Base-by-base conservation (phyloP, 2,797 vertebrate genomes). In the Luscinia luscinia region DNA sequence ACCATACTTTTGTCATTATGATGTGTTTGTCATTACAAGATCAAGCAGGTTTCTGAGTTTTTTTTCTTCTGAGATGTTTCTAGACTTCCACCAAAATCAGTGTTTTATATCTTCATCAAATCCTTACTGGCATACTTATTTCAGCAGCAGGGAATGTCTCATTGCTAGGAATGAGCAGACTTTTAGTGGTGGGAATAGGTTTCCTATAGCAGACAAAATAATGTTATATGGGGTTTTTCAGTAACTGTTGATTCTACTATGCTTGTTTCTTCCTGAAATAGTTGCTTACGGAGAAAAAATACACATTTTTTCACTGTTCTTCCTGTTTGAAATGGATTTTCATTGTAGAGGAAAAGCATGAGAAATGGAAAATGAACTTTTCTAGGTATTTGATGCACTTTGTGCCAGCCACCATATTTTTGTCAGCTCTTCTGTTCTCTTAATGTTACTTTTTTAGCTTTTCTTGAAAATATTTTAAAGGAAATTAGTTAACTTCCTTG, bases 321-420 rank as follows among this genome's bases (percentile, higher is more conserved):
- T 85, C 24, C 34, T 89, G 11, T 66, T 78, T 67, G 20, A 84
- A 83, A 48, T 66, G 36, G 28, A 40, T 91, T 82, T 85, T 84
- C 2, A 0, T 62, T 32, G 6, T 49, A 67, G 49, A 69, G 36
- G 62, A 54, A 59, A 49, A 66, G 20, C 21, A 36, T 77, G 52
- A 74, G 61, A 66, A 84, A 34, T 51, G 23, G 46, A 84, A 51
- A 61, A 89, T 36, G 0, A 16, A 11, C 49, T 83, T 78, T 61
- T 80, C 28, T 63, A 46, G 34, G 7, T 76, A 52, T 36, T 57
- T 64, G 15, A 52, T 9, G 3, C 5, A 11, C 76, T 89, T 91
- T 78, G 28, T 78, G 23, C 27, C 23, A 66, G 26, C 9, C 13
- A 40, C n/a, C 9, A 0, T 66, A 22, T 75, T 80, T 92, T 75